Percentiles rank a stretch among this genome's conserved stretches.
These are phyloP conservation scores for Pygoscelis antarcticus DNA, from an alignment of 2,113 vertebrate species.

Conservation along the genomic window DNA sequence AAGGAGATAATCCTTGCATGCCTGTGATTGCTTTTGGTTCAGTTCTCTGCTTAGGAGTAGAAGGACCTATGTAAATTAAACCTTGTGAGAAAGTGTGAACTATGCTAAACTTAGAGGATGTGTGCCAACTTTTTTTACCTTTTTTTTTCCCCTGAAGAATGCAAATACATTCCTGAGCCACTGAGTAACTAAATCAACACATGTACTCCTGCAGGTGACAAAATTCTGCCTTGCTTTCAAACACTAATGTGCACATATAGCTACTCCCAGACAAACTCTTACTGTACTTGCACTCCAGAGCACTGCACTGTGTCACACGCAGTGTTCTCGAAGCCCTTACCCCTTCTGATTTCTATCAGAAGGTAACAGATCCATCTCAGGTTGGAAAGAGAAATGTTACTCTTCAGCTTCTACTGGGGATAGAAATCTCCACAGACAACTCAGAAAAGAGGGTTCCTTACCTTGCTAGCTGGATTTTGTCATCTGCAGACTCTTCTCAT, in stretches of 20 bases:
- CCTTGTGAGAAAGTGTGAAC: not conserved
- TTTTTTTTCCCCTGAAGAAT: not conserved
- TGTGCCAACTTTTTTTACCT: not conserved
- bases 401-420: not conserved
- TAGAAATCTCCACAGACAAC: not conserved
- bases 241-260: fast-evolving
- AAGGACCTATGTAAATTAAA: not conserved
- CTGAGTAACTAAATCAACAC: not conserved
- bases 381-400: not conserved
- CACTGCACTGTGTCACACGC: fast-evolving
- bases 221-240: not conserved
- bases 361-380: not conserved
- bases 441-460: not conserved
- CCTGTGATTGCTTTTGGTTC: not conserved
- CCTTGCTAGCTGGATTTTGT: not conserved
- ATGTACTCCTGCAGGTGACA: not conserved
- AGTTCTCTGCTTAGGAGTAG: not conserved
- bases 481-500: not conserved
- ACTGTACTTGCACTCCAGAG: not conserved
- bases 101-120: not conserved
- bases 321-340: not conserved
- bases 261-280: not conserved
- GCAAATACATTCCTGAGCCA: not conserved
- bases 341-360: not conserved
- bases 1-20: not conserved